Conservation (phyloP, 2,888 invertebrate species). For the Liopterus haemorrhoidalis region DNA sequence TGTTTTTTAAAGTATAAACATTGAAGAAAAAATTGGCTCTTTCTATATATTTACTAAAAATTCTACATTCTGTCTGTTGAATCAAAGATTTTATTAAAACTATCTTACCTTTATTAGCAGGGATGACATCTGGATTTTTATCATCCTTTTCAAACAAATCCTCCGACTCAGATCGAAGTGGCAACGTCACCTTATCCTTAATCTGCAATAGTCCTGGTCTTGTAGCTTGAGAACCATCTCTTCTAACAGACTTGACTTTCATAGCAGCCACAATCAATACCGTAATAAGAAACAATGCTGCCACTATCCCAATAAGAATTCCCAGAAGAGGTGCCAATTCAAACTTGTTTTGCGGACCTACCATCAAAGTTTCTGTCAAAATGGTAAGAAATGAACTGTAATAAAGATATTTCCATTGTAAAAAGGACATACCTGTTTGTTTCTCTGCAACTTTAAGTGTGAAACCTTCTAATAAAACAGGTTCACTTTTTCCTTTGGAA, state of each 20-base stretch:
- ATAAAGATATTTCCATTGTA: background rate
- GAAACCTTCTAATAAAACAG: slow-evolving; percentile 62
- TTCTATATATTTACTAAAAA: no score
- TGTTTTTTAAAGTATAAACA: no score
- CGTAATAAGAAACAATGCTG: slow-evolving; percentile 61
- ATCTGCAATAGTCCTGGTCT: slow-evolving; percentile 57
- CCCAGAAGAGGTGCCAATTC: slow-evolving; percentile 56
- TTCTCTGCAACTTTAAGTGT: slow-evolving; percentile 71
- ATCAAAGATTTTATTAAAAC: slow-evolving; percentile 6
- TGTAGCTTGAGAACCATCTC: slow-evolving; percentile 43
- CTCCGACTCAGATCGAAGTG: slow-evolving; percentile 57
- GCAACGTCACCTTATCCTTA: slow-evolving; percentile 63
- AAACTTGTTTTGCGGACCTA: slow-evolving; percentile 50
- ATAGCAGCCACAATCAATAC: slow-evolving; percentile 58
- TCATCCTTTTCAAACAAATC: slow-evolving; percentile 74
- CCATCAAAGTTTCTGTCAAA: slow-evolving; percentile 38
- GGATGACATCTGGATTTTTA: slow-evolving; percentile 83
- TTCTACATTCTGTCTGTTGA: no score
- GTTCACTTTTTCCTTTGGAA: slow-evolving; percentile 73
- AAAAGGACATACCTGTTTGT: slow-evolving; percentile 59
- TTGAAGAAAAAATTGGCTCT: no score
- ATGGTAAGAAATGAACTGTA: background rate
- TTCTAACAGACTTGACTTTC: slow-evolving; percentile 52
- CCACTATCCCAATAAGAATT: slow-evolving; percentile 62
- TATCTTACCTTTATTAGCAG: slow-evolving; percentile 72